Evolutionary conservation across 92 coral and sea anemone genomes (phyloP), one percentile per base, ranked within the genome.

Genomic region (Bergia sp.): DNA sequence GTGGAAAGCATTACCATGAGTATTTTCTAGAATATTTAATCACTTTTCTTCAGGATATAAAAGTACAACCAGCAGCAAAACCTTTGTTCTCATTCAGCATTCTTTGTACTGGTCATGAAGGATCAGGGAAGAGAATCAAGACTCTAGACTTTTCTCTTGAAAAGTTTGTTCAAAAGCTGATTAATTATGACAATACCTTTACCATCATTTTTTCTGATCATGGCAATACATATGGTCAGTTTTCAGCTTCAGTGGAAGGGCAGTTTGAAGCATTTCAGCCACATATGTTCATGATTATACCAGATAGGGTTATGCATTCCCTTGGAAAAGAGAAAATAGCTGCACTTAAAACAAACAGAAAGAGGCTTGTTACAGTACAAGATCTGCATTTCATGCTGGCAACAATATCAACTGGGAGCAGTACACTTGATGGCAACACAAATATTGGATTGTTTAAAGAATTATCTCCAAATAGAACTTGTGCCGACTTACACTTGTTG

Each of bases 201-300:
- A 95, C 95, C 37, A 82, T 95, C 36, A 80, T 95, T 71, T 76
- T 95, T 29, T 95, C 98, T 18, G 96, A 92, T 76, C 98, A 95
- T 82, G 98, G 98, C 0, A 94, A 95, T 55, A 94, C 93, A 2
- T 92, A 90, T 88, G 95, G 94, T 21, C 38, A 64, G 38, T 95
- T 85, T 73, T 93, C 92, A 15, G 89, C 49, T 12, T 92, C 95
- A 38, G 87, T 91, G 86, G 96, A 92, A 20, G 98, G 98, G 49
- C 86, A 90, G 75, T 90, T 92, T 78, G 98, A 95, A 86, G 89
- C 91, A n/a, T 95, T 89, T 82, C 92, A 92, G 21, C 98, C 98
- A 39, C 89, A 92, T 83, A 37, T 94, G 42, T 95, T 95, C 76
- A 91, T 94, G 81, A 50, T 95, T 47, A 57, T 94, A 65, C 94